phyloP scores from a whole-genome alignment of 2,888 invertebrate species.

The Terebella lapidaria region DNA sequence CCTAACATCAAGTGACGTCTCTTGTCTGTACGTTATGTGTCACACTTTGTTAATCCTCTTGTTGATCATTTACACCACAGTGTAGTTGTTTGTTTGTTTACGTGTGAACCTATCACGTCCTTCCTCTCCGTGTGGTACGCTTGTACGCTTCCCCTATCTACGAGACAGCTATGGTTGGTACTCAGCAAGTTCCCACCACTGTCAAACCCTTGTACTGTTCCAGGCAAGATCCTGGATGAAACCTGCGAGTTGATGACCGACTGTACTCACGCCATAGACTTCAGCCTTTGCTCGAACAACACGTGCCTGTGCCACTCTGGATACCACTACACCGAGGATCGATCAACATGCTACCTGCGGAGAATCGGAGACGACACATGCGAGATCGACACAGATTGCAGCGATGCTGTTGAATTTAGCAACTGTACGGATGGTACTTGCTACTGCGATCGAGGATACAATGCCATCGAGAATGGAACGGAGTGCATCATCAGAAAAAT shows the following conservation, averaged over 20 bases:
- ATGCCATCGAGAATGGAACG: neutral
- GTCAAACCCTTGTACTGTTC: neutral
- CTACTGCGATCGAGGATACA: constrained; percentile 4
- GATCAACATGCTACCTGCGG: constrained; percentile 5
- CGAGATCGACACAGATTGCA: constrained; percentile 17
- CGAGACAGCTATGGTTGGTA: too few species aligned
- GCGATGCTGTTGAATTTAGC: constrained; percentile 3
- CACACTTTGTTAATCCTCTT: too few species aligned
- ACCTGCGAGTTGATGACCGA: constrained; percentile 14
- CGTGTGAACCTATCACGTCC: too few species aligned
- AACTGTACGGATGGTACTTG: constrained; percentile 7
- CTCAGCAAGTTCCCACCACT: too few species aligned
- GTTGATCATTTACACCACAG: too few species aligned
- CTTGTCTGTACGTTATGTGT: too few species aligned
- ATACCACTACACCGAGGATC: neutral
- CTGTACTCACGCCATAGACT: constrained; percentile 18
- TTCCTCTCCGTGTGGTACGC: too few species aligned
- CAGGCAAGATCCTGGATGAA: constrained; percentile 16
- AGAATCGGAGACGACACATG: constrained; percentile 14
- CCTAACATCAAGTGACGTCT: too few species aligned
- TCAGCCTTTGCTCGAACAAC: neutral
- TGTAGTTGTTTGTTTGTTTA: too few species aligned
- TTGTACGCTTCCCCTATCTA: too few species aligned
- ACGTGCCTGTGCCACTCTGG: constrained; percentile 10
- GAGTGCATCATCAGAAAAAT: constrained; percentile 2